Evolutionary conservation across 1,140 invertebrate genomes (phyloP), one percentile per base, ranked within the genome.

Genomic region (Samia ricini): DNA sequence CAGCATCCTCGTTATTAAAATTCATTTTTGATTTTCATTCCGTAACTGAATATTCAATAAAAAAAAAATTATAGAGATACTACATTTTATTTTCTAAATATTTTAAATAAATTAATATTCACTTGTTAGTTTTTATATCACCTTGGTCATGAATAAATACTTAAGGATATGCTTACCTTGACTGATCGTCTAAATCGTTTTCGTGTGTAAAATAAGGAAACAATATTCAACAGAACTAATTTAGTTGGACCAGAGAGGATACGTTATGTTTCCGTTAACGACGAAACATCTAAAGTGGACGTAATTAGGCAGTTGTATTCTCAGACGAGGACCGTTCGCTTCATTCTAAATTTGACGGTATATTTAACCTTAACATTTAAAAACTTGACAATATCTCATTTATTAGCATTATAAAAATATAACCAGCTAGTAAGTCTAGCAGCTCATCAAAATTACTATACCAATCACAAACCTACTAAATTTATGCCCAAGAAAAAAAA

Each of bases 221-320:
- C 60, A 61, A 74, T 71, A 71, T 69, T 74, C 72, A 71, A 66
- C 72, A 67, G 66, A 63, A 74, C 69, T 52, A 74, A 71, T 64
- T 71, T 69, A 66, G 69, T 57, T 59, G 63, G 54, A 63, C 65
- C 67, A 63, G 63, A 70, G 63, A 72, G 73, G 73, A 76, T 71
- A 59, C 62, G 48, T 73, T 69, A 69, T 69, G 66, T 76, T 69
- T 72, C 66, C 71, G 68, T 69, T 76, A 66, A 72, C 66, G 66
- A 56, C 56, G 18, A 49, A 55, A 51, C 62, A 22, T 61, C 61
- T 63, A 69, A 72, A 66, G 67, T 62, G 60, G 56, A 57, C 60
- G 58, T 68, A 68, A 71, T 68, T 68, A 68, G 51, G 64, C 56
- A 50, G 33, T 42, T 15, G 33, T 42, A 42, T 42, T 42, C 33